Base-by-base conservation (phyloP, 2,797 vertebrate species). In the Sebastes taczanowskii region DNA sequence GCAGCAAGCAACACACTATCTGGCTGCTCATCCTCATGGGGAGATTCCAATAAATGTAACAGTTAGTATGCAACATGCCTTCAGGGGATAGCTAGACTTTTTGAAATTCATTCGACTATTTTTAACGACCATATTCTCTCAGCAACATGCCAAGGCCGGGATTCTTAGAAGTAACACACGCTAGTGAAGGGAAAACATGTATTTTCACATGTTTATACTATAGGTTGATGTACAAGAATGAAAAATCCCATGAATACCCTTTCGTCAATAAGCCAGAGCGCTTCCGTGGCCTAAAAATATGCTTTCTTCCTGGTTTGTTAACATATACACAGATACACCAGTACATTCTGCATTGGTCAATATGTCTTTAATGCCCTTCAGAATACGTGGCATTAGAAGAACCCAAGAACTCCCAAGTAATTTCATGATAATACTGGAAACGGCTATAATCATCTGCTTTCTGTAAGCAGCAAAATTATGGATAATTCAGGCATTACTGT, bases 1-100 rank as follows among this genome's bases (percentile, higher is more conserved):
- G 88, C 78, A 82, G 83, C 74, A 38, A 77, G 84, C 78, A 69
- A 56, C 79, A 73, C 62, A 29, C 78, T 83, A 88, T 88, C 90
- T 82, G 83, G 32, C 85, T 69, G 80, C 86, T 89, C 64, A 59
- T 91, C 78, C 89, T 80, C 81, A 60, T 34, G 73, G 90, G 90
- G 60, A 75, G 84, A 85, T 84, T 79, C 77, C 9, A 77, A 91
- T 92, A 92, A 91, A 92, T 76, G 78, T 80, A 89, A 82, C 86
- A 88, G 90, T 91, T 90, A 81, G 88, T 69, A 82, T 88, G 90
- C 84, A 74, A 74, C 56, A 11, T 59, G 82, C 73, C 90, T 79
- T 76, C 78, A 30, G 82, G 85, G 77, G 66, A 55, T 8, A 8
- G 46, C 52, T 7, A 3, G 68, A 82, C 82, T 42, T 84, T 74